A percentile compares a stretch with the other conserved stretches of the same genome.
phyloP scores from a whole-genome alignment of 2,888 invertebrate genomes.

The Pardosa pseudoannulata region DNA sequence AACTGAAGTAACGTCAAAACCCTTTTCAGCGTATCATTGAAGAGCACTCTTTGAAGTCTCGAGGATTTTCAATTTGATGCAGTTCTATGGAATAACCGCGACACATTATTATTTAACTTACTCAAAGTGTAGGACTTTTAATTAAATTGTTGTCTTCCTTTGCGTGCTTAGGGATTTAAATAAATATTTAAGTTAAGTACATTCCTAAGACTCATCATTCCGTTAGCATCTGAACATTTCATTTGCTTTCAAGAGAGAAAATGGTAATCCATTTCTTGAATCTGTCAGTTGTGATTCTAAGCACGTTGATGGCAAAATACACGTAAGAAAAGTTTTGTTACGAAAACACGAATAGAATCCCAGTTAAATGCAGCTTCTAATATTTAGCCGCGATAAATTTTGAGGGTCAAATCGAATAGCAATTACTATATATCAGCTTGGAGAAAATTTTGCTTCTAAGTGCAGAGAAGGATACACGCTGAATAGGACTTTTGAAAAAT shows the following conservation, averaged over 20 bases:
- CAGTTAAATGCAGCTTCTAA: neutral
- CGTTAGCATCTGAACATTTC: neutral
- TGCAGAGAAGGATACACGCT: too few species aligned
- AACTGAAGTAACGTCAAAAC: neutral
- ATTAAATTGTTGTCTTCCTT: conserved; percentile 10
- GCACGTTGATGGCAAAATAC: neutral
- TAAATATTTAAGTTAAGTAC: neutral
- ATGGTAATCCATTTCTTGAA: neutral
- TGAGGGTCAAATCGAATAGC: neutral
- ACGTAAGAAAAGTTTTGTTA: neutral
- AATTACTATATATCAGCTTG: neutral
- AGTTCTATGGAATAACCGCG: neutral
- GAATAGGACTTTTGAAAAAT: too few species aligned
- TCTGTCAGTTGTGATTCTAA: neutral
- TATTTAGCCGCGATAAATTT: neutral
- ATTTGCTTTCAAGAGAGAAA: neutral
- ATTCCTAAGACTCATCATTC: neutral
- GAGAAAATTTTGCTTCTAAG: too few species aligned
- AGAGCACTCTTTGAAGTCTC: neutral
- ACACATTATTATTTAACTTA: neutral
- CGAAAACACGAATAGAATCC: neutral
- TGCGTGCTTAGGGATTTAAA: neutral
- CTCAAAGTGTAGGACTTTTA: neutral
- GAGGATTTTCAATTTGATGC: neutral
- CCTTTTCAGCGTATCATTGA: neutral